A percentile compares a stretch with the other conserved stretches of the same genome.
Evolutionary conservation across 2,888 invertebrate species (phyloP).

Genomic region (Apamea sordens): DNA sequence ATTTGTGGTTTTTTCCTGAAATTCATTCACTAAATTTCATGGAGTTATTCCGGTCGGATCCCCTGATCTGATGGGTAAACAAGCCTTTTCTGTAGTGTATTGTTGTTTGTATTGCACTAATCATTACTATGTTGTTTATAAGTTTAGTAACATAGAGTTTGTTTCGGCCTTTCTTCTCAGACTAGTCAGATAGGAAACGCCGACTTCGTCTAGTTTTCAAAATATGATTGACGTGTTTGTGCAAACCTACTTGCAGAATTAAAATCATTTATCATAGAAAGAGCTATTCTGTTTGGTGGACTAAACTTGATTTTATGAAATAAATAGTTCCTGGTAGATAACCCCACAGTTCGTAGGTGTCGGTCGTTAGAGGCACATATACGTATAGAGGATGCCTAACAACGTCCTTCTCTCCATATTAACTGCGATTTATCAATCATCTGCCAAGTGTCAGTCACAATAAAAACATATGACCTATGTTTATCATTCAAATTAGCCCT

Average conservation of each 20-base stretch:
- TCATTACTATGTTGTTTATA: neutral
- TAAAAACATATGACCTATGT: neutral
- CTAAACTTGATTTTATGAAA: neutral
- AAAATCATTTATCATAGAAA: too few species aligned
- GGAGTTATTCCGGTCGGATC: too few species aligned
- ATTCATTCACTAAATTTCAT: conserved; percentile 13
- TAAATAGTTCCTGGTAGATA: neutral
- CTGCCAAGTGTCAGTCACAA: neutral
- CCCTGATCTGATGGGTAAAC: neutral
- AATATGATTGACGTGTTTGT: too few species aligned
- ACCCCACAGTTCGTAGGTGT: neutral
- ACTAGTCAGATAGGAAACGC: too few species aligned
- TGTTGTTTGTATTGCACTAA: neutral
- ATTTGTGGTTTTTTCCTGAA: neutral
- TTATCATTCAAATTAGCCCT: neutral
- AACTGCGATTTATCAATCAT: neutral
- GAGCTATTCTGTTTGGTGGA: neutral
- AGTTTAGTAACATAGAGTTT: neutral
- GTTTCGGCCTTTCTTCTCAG: too few species aligned
- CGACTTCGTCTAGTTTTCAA: too few species aligned
- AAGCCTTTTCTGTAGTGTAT: neutral
- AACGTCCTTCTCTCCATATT: neutral
- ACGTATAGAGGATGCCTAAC: too few species aligned
- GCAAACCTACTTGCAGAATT: too few species aligned
- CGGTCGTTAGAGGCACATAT: neutral